A percentile compares a stretch with the other conserved stretches of the same genome.
These are phyloP conservation scores for Xyrichtys novacula DNA, from an alignment of 2,797 vertebrate genomes.

Conservation along the genomic window DNA sequence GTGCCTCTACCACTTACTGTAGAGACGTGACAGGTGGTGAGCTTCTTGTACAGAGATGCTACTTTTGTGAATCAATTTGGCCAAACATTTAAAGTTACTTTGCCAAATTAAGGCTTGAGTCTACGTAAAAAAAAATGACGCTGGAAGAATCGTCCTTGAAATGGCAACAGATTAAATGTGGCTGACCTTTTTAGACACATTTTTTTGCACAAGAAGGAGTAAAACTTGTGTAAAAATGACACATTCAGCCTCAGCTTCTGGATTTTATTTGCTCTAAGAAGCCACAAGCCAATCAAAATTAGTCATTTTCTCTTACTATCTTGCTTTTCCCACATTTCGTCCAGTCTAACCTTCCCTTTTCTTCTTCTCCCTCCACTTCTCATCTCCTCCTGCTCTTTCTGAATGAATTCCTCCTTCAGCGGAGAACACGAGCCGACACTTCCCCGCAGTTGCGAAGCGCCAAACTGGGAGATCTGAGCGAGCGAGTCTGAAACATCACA, in stretches of 20 bases:
- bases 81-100: not conserved
- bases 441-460: conserved; percentile 8
- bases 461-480: conserved; percentile 47
- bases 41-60: not conserved
- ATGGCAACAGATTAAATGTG: not conserved
- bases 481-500: conserved; percentile 55
- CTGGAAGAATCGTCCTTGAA: not conserved
- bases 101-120: not conserved
- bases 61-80: conserved; percentile 4
- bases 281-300: too few species aligned
- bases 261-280: not conserved
- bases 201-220: not conserved
- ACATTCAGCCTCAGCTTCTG: not conserved
- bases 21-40: conserved; percentile 18
- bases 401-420: conserved; percentile 61
- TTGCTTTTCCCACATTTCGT: conserved; percentile 1
- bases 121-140: not conserved
- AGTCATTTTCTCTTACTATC: too few species aligned
- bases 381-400: conserved; percentile 48
- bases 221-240: not conserved
- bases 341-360: conserved; percentile 11
- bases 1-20: conserved; percentile 15
- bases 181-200: conserved; percentile 12
- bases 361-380: conserved; percentile 12
- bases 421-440: conserved; percentile 38